Conservation (phyloP, 2,113 vertebrate species). For the Gobius niger region DNA sequence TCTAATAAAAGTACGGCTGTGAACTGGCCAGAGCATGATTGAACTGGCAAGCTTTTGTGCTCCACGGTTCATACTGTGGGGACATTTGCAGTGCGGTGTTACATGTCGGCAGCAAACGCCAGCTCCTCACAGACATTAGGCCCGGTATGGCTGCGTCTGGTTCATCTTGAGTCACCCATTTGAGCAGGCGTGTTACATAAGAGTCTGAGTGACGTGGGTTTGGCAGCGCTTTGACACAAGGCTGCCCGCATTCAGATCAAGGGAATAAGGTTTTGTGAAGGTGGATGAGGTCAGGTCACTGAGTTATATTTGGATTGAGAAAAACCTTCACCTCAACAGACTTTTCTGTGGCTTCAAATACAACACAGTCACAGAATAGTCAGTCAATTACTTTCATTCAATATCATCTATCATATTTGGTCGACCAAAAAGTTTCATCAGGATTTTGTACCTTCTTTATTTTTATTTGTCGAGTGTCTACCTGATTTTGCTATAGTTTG, state of each 20-base stretch:
- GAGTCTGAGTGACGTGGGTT: neutral
- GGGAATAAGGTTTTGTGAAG: neutral
- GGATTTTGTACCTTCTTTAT: no score
- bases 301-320: neutral
- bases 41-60: neutral
- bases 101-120: constrained; percentile 52
- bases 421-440: no score
- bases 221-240: neutral
- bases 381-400: no score
- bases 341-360: neutral
- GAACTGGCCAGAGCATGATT: no score
- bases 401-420: no score
- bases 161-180: constrained; percentile 6
- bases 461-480: no score
- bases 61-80: constrained; percentile 21
- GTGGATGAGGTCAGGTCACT: neutral
- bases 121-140: constrained; percentile 30
- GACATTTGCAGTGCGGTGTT: constrained; percentile 50
- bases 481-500: no score
- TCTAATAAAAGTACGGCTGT: no score
- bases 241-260: neutral
- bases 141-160: constrained; percentile 25
- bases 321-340: neutral
- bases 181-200: constrained; percentile 30
- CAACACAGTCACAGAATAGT: no score